phyloP scores from a whole-genome alignment of 2,113 vertebrate genomes.

The Uria lomvia region DNA sequence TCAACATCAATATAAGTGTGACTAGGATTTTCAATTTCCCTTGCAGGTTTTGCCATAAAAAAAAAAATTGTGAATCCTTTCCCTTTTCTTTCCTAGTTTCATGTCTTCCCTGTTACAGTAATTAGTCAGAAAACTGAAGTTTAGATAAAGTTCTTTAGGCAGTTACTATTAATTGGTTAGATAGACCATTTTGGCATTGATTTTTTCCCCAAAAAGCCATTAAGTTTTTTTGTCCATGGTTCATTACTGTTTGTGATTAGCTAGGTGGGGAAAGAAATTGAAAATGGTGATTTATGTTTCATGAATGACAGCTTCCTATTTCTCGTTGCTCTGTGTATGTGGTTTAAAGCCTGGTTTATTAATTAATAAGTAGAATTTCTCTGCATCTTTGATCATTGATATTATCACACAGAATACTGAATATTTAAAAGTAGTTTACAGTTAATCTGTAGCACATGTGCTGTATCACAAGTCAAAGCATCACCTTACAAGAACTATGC shows the following conservation, averaged over 20 bases:
- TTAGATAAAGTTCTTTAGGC: not conserved
- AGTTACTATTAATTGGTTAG: not conserved
- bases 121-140: not conserved
- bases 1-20: not conserved
- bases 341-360: conserved; percentile 12
- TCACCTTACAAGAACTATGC: not conserved
- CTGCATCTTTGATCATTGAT: conserved; percentile 29
- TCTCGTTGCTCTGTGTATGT: conserved; percentile 1
- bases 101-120: not conserved
- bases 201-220: not conserved
- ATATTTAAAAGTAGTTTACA: conserved; percentile 9
- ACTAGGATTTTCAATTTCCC: not conserved
- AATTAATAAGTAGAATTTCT: conserved; percentile 22
- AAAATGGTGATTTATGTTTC: conserved; percentile 7
- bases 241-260: conserved; percentile 16
- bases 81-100: not conserved
- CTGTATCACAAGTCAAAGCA: not conserved
- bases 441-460: not conserved
- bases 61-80: not conserved
- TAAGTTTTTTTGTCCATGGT: not conserved
- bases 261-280: not conserved
- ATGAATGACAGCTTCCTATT: conserved; percentile 6
- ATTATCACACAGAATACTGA: not conserved
- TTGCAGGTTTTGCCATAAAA: not conserved
- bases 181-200: not conserved